These are phyloP conservation scores for cat (Felis catus) DNA, from an alignment of 2,113 vertebrate genomes.

Conservation along the genomic window F.catus_Fca126_mat1.0 CM031413.1:46741001-46741500, in stretches of 20 bases:
- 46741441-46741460: background rate
- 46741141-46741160: background rate
- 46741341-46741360: slow-evolving; percentile 25
- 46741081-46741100: background rate
- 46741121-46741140: background rate
- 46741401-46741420: background rate
- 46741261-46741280: background rate
- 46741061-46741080: background rate
- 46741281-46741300: background rate
- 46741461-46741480: background rate
- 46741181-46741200: background rate
- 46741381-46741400: background rate
- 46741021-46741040: background rate
- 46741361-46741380: background rate
- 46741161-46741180: background rate
- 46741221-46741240: no score
- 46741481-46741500: background rate
- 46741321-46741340: background rate
- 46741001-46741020: background rate
- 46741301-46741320: background rate
- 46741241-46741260: background rate
- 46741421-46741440: background rate
- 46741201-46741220: background rate
- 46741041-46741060: background rate
- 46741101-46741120: background rate